Evolutionary conservation across 2,888 invertebrate genomes (phyloP).

Genomic region (Maniola hyperantus): DNA sequence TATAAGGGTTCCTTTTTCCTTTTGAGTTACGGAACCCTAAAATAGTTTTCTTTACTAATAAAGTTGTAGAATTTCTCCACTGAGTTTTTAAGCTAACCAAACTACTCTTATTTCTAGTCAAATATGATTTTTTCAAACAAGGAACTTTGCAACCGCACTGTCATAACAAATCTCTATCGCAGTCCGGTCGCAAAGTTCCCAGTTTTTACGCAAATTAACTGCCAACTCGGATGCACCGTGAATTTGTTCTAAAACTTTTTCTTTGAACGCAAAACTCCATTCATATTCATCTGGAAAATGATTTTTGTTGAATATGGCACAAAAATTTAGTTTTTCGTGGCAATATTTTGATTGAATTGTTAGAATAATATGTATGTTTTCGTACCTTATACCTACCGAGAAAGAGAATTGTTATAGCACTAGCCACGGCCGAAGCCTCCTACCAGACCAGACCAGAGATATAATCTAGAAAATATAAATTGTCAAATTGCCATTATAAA

Average conservation of each 20-base stretch:
- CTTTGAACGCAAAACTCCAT: slow-evolving; percentile 32
- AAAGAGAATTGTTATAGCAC: not conserved
- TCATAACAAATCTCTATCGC: slow-evolving; percentile 24
- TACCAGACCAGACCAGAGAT: no score
- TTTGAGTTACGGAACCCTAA: no score
- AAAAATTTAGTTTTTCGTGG: not conserved
- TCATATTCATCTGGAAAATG: slow-evolving; percentile 34
- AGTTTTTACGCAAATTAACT: slow-evolving; percentile 38
- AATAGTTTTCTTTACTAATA: not conserved
- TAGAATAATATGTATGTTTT: no score
- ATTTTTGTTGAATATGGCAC: slow-evolving; percentile 27
- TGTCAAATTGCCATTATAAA: no score
- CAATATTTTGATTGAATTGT: not conserved
- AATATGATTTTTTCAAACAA: slow-evolving; percentile 11
- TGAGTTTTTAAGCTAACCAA: not conserved
- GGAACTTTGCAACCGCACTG: slow-evolving; percentile 8
- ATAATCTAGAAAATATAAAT: no score
- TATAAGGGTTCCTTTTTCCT: no score
- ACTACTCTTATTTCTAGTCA: not conserved
- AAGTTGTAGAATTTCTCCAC: not conserved
- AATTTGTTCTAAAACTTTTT: slow-evolving; percentile 38
- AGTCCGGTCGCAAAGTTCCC: slow-evolving; percentile 27
- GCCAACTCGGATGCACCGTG: slow-evolving; percentile 34
- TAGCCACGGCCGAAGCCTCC: no score
- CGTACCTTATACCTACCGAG: no score